These are phyloP conservation scores for Sepioteuthis lessoniana DNA, from an alignment of 2,888 invertebrate species.

Conservation along the genomic window DNA sequence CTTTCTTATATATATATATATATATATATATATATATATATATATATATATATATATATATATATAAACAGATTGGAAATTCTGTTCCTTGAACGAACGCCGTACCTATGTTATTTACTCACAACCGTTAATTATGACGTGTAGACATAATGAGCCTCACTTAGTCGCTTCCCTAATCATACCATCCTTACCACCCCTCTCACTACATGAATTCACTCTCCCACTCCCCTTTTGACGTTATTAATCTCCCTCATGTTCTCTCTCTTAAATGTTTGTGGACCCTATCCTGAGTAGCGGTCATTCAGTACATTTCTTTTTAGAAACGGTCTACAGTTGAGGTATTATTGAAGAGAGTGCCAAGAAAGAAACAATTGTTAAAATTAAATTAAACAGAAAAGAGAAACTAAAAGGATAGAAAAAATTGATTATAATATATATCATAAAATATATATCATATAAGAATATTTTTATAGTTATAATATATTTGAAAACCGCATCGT, in stretches of 20 bases:
- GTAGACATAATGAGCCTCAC: not conserved
- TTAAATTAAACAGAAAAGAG: not conserved
- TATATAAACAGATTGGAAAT: not conserved
- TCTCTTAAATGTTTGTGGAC: not conserved
- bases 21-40: no score
- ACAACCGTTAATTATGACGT: not conserved
- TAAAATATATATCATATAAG: no score
- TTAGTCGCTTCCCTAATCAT: not conserved
- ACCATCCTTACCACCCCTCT: not conserved
- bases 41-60: no score
- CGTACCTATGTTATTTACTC: constrained; percentile 2
- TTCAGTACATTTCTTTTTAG: not conserved
- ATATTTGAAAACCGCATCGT: no score
- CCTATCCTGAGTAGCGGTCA: not conserved
- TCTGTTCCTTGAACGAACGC: not conserved
- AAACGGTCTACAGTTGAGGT: not conserved
- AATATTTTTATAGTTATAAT: no score
- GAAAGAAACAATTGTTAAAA: not conserved
- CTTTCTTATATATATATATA: no score
- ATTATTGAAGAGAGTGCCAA: not conserved
- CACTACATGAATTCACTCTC: not conserved
- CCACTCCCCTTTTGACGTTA: no score
- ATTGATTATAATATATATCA: no score
- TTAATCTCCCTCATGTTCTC: not conserved
- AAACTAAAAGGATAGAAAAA: no score